Base-by-base conservation (phyloP, 2,113 vertebrate genomes). In the Larimichthys crocea region DNA sequence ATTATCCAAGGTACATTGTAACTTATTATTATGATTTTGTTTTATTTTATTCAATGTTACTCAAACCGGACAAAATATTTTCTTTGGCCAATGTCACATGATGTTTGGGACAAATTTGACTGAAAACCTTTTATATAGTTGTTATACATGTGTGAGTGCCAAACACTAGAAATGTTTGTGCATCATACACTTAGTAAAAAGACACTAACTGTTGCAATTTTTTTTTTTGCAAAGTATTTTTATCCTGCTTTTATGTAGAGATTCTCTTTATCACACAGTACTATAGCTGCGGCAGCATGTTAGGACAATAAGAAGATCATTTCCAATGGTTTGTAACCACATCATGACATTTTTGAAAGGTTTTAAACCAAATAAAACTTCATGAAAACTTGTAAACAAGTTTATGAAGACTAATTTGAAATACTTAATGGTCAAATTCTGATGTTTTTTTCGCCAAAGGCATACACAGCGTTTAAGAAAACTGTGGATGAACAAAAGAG, bases 1-100 rank as follows among this genome's bases (percentile, higher is more conserved):
- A 71, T 79, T 62, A 60, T 20, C 29, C 49, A 60, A 26, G 62
- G 83, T 9, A n/a, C 11, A 73, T 70, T n/a, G 35, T 46, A 55
- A 12, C 62, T 22, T 55, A 31, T 64, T 15, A 20, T 12, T n/a
- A 26, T 20, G 16, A 35, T 35, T 35, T 35, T 35, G 8, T 35
- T 8, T 40, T 40, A 40, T 35, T 35, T 35, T 8, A 35, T 40
- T 40, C 35, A 40, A 40, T 40, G 6, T 40, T 40, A 40, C 14
- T 69, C 11, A 10, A 42, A 55, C 50, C 64, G 61, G 26, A 55
- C 11, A 16, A 3, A 44, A 49, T 22, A 24, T 61, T 40, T 60
- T 57, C 5, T 66, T 49, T 59, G 40, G 29, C 29, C 11, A 44
- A 12, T 44, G 42, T 44, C 10, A 46, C 10, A 46, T 46, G 11